phyloP scores from a whole-genome alignment of 2,888 invertebrate species.

The Ypsolopha sequella region DNA sequence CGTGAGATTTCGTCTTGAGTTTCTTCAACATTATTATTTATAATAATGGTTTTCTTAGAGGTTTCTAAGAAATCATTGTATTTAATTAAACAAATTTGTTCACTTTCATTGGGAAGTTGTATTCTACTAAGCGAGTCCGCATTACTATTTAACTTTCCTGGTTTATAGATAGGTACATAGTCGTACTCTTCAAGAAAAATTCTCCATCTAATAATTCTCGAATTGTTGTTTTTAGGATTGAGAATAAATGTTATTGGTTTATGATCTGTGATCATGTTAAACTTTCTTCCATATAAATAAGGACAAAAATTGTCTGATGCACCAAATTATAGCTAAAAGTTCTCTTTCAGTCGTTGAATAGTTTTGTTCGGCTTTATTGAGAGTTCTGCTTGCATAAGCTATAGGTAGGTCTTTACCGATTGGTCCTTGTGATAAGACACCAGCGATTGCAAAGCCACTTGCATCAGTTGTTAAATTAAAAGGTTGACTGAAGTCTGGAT shows the following conservation, averaged over 20 bases:
- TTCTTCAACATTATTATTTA: constrained; percentile 3
- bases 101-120: too few species aligned
- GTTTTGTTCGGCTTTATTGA: constrained; percentile 8
- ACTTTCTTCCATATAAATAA: not conserved
- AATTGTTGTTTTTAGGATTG: not conserved
- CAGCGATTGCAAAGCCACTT: constrained; percentile 9
- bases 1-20: not conserved
- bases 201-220: constrained; percentile 1
- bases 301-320: constrained; percentile 9
- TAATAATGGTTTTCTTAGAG: not conserved
- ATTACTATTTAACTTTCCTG: too few species aligned
- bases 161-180: too few species aligned
- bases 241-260: constrained; percentile 5
- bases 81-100: too few species aligned
- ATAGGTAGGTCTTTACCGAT: not conserved
- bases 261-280: constrained; percentile 3
- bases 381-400: too few species aligned
- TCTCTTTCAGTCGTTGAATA: constrained; percentile 11
- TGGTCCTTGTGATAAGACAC: constrained; percentile 7
- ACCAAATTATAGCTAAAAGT: constrained; percentile 9
- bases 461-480: constrained; percentile 12
- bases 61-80: not conserved
- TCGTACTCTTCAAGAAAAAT: not conserved
- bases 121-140: too few species aligned
- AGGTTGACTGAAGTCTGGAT: constrained; percentile 9